Base-by-base conservation (phyloP, 2,113 vertebrate genomes). In the Speoplatyrhinus poulsoni region DNA sequence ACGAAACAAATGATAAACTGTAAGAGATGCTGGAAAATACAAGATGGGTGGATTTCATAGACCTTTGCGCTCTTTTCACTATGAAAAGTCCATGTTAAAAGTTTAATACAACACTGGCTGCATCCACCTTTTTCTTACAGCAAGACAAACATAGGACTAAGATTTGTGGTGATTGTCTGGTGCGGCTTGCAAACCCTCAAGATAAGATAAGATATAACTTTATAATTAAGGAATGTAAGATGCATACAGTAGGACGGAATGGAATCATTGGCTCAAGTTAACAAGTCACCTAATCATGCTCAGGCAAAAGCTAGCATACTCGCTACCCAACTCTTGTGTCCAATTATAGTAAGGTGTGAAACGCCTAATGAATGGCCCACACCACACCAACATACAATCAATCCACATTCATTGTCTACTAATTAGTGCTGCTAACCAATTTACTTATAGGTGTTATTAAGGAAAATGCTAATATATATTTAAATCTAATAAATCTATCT, bases 141-240 rank as follows among this genome's bases (percentile, higher is more conserved):
- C 36, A 41, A 41, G 36, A 41, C 36, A 41, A 41, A 41, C 36
- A 41, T 41, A 41, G 36, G 13, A 13, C n/a, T 54, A 7, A n/a
- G 13, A 3, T 15, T 46, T 16, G 61, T 46, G 52, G 74, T 82
- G 88, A 91, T 90, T 89, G 85, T 90, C 88, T 85, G 53, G 57
- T 75, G 79, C 67, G 54, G 62, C 70, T 78, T 47, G 74, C 71
- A 69, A 54, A 79, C 73, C 62, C 61, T 74, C 7, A 41, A 41
- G 36, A 41, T 41, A 41, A 41, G 36, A 41, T 41, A 41, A 41
- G 4, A 41, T 41, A 41, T 5, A 41, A 6, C 67, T 55, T 76
- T 3, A 17, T 46, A 60, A 61, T 48, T 47, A 16, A n/a, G 6
- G 26, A 46, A 73, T 36, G 33, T 47, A 9, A 26, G 33, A 26